These are phyloP conservation scores for Bovichtus variegatus DNA, from an alignment of 2,797 vertebrate genomes.

Conservation along the genomic window DNA sequence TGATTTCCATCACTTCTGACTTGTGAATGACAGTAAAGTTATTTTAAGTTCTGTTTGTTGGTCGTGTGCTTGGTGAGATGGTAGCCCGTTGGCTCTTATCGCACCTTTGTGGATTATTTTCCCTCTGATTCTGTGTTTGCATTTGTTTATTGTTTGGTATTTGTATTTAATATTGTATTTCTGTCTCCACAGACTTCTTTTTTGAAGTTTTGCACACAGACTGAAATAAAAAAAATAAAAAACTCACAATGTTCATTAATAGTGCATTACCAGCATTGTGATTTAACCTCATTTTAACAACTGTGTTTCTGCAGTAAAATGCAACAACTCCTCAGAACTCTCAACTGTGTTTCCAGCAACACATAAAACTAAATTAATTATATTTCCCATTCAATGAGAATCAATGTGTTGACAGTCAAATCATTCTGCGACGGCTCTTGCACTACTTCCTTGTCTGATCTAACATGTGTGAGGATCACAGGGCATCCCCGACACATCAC, in stretches of 20 bases:
- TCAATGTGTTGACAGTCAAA: conserved; percentile 20
- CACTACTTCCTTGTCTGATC: conserved; percentile 5
- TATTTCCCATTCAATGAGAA: conserved; percentile 7
- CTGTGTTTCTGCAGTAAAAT: conserved; percentile 12
- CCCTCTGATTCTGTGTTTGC: not conserved
- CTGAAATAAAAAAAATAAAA: conserved; percentile 47
- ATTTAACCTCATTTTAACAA: conserved; percentile 48
- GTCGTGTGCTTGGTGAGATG: conserved; percentile 4
- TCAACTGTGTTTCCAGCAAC: conserved; percentile 2
- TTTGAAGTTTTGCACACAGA: conserved; percentile 40
- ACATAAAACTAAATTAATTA: conserved; percentile 15
- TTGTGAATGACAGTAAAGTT: not conserved
- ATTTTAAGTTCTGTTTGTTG: not conserved
- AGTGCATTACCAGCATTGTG: conserved; percentile 30
- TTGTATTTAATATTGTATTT: conserved; percentile 43
- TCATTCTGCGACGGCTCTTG: conserved; percentile 13
- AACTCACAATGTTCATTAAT: conserved; percentile 46
- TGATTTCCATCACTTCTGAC: conserved; percentile 14
- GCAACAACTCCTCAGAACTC: not conserved
- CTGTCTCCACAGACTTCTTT: conserved; percentile 24
- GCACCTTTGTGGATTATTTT: conserved; percentile 5
- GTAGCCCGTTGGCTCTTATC: conserved; percentile 15
- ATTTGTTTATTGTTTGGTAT: conserved; percentile 24
- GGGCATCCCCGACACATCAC: not conserved
- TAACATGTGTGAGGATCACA: conserved; percentile 17